These are phyloP conservation scores for Digitonthophagus gazella DNA, from an alignment of 2,888 invertebrate genomes.

Conservation along the genomic window DNA sequence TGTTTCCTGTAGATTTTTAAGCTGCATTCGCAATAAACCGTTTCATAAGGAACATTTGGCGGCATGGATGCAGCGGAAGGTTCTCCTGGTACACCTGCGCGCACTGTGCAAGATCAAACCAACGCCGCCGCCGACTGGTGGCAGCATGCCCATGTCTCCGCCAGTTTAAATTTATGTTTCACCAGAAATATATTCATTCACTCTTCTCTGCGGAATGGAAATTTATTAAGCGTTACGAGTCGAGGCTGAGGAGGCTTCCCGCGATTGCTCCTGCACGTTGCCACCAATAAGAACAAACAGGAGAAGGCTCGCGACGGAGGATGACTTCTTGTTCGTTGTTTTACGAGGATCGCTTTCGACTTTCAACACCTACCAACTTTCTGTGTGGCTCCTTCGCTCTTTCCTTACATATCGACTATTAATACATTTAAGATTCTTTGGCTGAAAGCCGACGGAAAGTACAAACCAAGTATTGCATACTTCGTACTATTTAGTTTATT, in stretches of 20 bases:
- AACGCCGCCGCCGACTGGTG: constrained; percentile 6
- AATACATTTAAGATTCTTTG: constrained; percentile 9
- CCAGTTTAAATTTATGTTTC: constrained; percentile 28
- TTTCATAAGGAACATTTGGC: constrained; percentile 6
- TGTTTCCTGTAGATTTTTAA: constrained; percentile 14
- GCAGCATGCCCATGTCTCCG: constrained; percentile 6
- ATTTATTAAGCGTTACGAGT: constrained; percentile 29
- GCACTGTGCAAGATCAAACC: constrained; percentile 9
- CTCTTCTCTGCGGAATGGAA: constrained; percentile 24
- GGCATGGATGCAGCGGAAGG: neutral
- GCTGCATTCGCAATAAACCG: constrained; percentile 8
- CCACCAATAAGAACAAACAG: constrained; percentile 10
- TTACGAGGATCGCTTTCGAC: constrained; percentile 13
- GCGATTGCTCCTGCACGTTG: constrained; percentile 4
- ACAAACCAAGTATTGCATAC: neutral
- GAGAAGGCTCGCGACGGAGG: neutral
- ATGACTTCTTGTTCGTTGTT: constrained; percentile 4
- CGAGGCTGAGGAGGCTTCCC: constrained; percentile 15
- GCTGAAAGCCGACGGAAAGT: neutral
- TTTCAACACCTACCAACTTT: constrained; percentile 9
- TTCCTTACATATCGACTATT: constrained; percentile 10
- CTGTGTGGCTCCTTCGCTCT: constrained; percentile 3
- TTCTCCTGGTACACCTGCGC: constrained; percentile 4
- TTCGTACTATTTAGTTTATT: neutral
- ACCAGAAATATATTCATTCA: constrained; percentile 30